Evolutionary conservation across 2,888 invertebrate genomes (phyloP).

Genomic region (Temnothorax ravouxi): DNA sequence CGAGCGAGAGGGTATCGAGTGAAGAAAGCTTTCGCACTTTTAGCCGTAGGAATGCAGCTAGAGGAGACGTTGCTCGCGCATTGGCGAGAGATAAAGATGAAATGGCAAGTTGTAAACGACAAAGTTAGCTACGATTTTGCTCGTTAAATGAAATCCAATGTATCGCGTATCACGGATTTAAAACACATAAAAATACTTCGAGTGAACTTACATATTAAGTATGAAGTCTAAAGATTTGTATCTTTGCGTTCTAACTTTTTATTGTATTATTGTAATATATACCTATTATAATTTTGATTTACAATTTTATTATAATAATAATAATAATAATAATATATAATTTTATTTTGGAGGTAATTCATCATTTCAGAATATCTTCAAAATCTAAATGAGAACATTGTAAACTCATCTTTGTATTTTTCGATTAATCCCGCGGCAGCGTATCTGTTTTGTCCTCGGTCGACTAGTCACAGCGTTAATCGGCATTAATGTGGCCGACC

Average conservation of each 20-base stretch:
- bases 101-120: not conserved
- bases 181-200: not conserved
- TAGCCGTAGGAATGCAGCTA: not conserved
- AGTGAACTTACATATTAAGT: not conserved
- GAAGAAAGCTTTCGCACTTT: constrained; percentile 11
- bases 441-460: not conserved
- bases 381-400: not conserved
- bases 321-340: not conserved
- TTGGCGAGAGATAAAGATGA: not conserved
- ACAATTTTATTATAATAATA: not conserved
- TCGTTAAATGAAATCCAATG: constrained; percentile 1
- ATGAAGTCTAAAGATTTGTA: not conserved
- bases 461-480: constrained; percentile 6
- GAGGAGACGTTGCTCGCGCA: not conserved
- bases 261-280: not conserved
- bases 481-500: constrained; percentile 26
- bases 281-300: not conserved
- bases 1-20: constrained; percentile 30
- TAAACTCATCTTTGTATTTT: not conserved
- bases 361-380: not conserved
- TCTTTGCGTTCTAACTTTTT: not conserved
- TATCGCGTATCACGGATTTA: not conserved
- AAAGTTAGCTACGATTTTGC: not conserved
- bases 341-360: not conserved
- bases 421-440: no score